A percentile compares a stretch with the other conserved stretches of the same genome.
Evolutionary conservation across 2,797 vertebrate genomes (phyloP).

Genomic region (Allobates femoralis): DNA sequence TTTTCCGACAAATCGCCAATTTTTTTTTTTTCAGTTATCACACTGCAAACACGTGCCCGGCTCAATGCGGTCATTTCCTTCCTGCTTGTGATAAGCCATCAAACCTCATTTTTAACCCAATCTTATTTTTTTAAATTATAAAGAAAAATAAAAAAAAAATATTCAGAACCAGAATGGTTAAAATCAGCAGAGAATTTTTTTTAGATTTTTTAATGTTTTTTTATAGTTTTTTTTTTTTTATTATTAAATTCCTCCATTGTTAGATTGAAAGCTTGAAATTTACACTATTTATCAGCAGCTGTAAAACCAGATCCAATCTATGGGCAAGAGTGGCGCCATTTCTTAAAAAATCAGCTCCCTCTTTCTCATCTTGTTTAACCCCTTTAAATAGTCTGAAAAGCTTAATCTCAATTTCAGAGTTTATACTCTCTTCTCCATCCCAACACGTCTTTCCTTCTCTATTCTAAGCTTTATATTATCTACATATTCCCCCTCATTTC

Average conservation of each 20-base stretch:
- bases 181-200: too few relatives aligned
- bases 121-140: too few relatives aligned
- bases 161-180: background rate
- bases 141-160: background rate
- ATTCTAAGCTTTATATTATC: too few relatives aligned
- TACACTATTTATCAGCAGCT: background rate
- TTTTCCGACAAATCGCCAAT: background rate
- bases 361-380: background rate
- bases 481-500: too few relatives aligned
- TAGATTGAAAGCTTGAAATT: too few relatives aligned
- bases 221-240: too few relatives aligned
- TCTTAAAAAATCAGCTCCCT: background rate
- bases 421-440: too few relatives aligned
- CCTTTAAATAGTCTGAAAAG: background rate
- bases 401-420: background rate
- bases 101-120: background rate
- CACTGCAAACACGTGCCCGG: background rate
- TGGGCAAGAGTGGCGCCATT: background rate
- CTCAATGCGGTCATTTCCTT: background rate
- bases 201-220: too few relatives aligned
- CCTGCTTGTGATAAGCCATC: background rate
- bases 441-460: too few relatives aligned
- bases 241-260: too few relatives aligned
- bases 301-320: background rate
- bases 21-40: too few relatives aligned